phyloP scores from a whole-genome alignment of 2,113 vertebrate species.

The Marcusenius ussheri region DNA sequence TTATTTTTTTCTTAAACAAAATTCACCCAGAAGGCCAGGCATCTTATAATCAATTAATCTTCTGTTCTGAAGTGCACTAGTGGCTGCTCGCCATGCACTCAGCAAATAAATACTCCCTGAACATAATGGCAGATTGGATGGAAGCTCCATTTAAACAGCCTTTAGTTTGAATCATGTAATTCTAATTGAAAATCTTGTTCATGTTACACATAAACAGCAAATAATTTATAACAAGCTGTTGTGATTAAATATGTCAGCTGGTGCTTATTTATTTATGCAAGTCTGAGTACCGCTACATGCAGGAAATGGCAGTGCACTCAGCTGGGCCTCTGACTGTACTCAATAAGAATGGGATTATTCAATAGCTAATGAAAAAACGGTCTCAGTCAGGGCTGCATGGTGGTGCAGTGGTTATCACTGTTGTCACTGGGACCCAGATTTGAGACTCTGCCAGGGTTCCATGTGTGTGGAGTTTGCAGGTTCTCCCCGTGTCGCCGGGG shows the following conservation, averaged over 20 bases:
- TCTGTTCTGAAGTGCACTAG: neutral
- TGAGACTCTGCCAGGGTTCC: too few relatives aligned
- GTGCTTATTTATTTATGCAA: neutral
- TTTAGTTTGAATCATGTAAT: neutral
- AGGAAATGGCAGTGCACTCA: neutral
- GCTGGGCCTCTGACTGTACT: neutral
- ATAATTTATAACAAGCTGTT: constrained; percentile 3
- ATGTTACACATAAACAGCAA: constrained; percentile 10
- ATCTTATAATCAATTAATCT: neutral
- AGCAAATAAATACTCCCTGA: neutral
- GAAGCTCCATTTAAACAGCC: constrained; percentile 11
- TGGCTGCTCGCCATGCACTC: neutral
- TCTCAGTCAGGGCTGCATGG: neutral
- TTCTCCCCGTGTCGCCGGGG: too few relatives aligned
- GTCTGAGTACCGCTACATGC: neutral
- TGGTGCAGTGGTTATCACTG: too few relatives aligned
- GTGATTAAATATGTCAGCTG: neutral
- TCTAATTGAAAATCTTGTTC: neutral
- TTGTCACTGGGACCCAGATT: too few relatives aligned
- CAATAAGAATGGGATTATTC: neutral
- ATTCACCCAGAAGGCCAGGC: neutral
- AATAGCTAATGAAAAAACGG: neutral
- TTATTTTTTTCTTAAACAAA: neutral
- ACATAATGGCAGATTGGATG: neutral
- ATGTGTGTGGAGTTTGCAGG: too few relatives aligned